A percentile compares a stretch with the other conserved stretches of the same genome.
Evolutionary conservation across 2,797 vertebrate species (phyloP).

Genomic region (Crypturellus tataupa): DNA sequence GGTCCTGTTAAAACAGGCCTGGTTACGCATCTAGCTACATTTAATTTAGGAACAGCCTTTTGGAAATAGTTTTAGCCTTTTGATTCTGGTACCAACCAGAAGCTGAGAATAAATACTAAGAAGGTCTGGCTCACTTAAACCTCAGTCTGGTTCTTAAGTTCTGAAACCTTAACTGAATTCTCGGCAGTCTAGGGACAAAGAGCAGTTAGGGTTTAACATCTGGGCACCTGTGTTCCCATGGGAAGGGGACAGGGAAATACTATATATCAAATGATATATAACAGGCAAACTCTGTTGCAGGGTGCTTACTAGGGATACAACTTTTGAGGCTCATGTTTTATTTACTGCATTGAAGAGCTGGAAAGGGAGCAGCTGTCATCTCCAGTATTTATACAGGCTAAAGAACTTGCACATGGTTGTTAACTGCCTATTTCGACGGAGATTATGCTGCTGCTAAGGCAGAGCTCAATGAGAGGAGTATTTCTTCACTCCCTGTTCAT

Average conservation of each 20-base stretch:
- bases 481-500: background rate
- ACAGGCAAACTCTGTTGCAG: background rate
- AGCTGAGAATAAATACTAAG: background rate
- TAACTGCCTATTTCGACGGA: background rate
- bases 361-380: background rate
- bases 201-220: background rate
- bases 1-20: background rate
- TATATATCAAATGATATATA: background rate
- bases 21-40: background rate
- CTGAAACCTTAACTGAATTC: background rate
- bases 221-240: background rate
- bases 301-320: background rate
- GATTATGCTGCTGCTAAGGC: background rate
- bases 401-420: background rate
- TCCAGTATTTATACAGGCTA: background rate
- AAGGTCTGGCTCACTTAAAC: background rate
- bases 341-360: conserved; percentile 17
- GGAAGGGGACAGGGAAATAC: background rate
- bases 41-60: background rate
- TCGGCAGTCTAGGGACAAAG: background rate
- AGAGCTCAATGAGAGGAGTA: background rate
- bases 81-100: background rate
- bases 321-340: background rate
- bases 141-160: background rate
- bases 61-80: background rate